phyloP scores from a whole-genome alignment of 2,888 invertebrate genomes.

The Vandiemenella viatica region DNA sequence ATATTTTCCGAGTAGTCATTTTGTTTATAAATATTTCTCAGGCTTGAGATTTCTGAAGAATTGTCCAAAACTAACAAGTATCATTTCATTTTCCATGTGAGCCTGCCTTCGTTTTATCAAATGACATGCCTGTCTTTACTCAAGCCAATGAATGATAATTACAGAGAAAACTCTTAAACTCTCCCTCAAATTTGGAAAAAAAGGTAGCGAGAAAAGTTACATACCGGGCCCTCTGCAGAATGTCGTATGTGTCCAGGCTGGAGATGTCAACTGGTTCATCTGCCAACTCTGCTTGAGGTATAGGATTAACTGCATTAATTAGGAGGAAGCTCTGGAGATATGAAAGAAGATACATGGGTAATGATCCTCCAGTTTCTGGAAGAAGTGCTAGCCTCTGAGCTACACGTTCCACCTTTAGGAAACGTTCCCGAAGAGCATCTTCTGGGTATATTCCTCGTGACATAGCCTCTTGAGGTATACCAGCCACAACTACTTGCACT shows the following conservation, averaged over 20 bases:
- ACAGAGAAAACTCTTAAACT: too few relatives aligned
- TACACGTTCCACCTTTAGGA: constrained; percentile 62
- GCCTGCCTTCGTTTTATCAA: too few relatives aligned
- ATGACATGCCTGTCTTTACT: too few relatives aligned
- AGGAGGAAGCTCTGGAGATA: constrained; percentile 79
- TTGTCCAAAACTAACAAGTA: too few relatives aligned
- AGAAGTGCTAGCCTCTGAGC: constrained; percentile 75
- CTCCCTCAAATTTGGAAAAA: too few relatives aligned
- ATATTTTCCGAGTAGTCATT: too few relatives aligned
- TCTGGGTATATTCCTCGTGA: constrained; percentile 79
- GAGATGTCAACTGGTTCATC: constrained; percentile 56
- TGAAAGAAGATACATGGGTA: constrained; percentile 70
- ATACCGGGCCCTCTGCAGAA: constrained; percentile 78
- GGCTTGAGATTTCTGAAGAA: too few relatives aligned
- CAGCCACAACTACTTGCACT: constrained; percentile 57
- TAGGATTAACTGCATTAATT: constrained; percentile 48
- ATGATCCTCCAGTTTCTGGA: constrained; percentile 71
- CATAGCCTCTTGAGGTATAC: constrained; percentile 61
- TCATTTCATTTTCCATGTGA: too few relatives aligned
- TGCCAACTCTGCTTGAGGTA: constrained; percentile 55
- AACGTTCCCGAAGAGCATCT: constrained; percentile 68
- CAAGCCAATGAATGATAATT: too few relatives aligned
- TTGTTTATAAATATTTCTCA: too few relatives aligned
- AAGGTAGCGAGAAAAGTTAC: too few relatives aligned
- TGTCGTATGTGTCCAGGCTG: constrained; percentile 68